A percentile compares a stretch with the other conserved stretches of the same genome.
Conservation (phyloP, 2,113 vertebrate species). For the Ivindomyrus marchei region DNA sequence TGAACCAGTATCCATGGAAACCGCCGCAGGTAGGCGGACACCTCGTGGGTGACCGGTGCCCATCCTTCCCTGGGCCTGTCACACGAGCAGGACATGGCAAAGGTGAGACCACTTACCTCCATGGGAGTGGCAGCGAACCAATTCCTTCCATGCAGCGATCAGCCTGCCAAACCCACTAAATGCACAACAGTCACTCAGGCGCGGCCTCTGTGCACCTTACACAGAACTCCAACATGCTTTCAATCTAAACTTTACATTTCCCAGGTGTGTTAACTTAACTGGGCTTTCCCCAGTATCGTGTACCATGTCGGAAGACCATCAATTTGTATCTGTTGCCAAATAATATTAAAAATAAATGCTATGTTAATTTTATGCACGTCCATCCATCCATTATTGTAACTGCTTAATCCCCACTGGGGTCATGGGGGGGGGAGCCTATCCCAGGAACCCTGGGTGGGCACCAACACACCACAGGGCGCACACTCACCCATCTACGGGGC, state of each 20-base stretch:
- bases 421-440: too few relatives aligned
- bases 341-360: neutral
- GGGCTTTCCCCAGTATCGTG: neutral
- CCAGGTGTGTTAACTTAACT: neutral
- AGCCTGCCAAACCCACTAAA: neutral
- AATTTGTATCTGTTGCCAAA: neutral
- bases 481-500: too few relatives aligned
- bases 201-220: neutral
- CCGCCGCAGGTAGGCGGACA: neutral
- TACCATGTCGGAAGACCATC: neutral
- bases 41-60: constrained; percentile 40
- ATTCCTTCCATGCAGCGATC: constrained; percentile 70
- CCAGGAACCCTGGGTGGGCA: too few relatives aligned
- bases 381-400: too few relatives aligned
- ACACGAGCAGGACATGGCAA: constrained; percentile 93
- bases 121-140: constrained; percentile 98
- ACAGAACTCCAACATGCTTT: neutral
- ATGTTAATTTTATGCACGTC: neutral
- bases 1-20: neutral
- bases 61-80: constrained; percentile 67
- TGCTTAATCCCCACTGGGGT: too few relatives aligned
- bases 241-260: neutral
- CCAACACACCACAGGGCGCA: too few relatives aligned
- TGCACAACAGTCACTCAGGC: neutral
- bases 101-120: constrained; percentile 95